These are phyloP conservation scores for Indicator maculatus DNA, from an alignment of 2,113 vertebrate species.

Conservation along the genomic window DNA sequence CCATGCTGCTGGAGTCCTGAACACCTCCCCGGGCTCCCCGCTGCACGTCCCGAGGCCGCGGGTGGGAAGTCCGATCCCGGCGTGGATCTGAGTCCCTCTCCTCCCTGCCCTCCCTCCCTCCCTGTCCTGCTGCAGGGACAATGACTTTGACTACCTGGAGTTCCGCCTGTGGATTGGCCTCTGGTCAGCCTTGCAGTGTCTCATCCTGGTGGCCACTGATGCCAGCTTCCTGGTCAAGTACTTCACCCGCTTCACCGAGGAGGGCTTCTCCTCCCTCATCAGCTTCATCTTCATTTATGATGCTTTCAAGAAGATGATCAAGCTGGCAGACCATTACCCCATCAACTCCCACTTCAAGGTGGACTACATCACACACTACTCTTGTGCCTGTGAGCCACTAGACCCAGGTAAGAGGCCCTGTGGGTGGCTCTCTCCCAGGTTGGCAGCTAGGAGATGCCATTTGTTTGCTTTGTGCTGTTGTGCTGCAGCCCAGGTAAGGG, in stretches of 20 bases:
- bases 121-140: constrained; percentile 80
- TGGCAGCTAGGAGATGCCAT: background rate
- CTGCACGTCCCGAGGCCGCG: background rate
- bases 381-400: constrained; percentile 88
- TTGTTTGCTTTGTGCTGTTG: background rate
- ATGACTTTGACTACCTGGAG: constrained; percentile 93
- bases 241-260: constrained; percentile 98
- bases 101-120: accelerated
- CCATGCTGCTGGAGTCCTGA: no score
- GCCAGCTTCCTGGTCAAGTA: constrained; percentile 97
- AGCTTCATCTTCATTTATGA: constrained; percentile 99
- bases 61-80: background rate
- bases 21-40: no score
- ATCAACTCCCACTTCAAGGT: constrained; percentile 87
- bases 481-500: background rate
- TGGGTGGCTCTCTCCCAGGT: background rate
- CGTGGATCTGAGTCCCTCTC: background rate
- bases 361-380: constrained; percentile 86
- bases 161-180: constrained; percentile 98
- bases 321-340: constrained; percentile 90
- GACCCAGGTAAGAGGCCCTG: constrained; percentile 76
- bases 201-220: constrained; percentile 91
- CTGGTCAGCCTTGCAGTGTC: constrained; percentile 95
- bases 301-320: constrained; percentile 98
- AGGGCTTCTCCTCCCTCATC: constrained; percentile 96